Evolutionary conservation across 1,140 invertebrate species (phyloP).

Genomic region (Eurytemora carolleeae): DNA sequence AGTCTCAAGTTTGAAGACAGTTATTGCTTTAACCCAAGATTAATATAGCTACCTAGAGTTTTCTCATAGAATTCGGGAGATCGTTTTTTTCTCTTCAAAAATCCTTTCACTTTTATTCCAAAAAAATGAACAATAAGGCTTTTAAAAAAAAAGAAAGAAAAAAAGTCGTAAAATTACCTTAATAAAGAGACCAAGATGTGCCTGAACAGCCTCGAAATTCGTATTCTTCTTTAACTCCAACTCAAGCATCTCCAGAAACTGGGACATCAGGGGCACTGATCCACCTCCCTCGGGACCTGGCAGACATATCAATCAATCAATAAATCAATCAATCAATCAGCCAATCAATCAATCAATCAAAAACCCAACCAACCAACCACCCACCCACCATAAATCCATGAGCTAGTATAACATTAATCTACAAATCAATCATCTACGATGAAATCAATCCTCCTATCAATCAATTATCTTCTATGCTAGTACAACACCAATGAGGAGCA

Average conservation of each 20-base stretch:
- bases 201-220: background rate
- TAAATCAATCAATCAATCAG: background rate
- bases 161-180: background rate
- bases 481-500: no score
- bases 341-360: background rate
- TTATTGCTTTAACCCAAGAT: background rate
- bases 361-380: background rate
- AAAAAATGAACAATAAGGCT: no score
- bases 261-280: background rate
- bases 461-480: no score
- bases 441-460: no score
- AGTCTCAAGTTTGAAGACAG: background rate
- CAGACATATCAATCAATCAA: background rate
- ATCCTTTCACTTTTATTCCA: background rate
- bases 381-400: background rate
- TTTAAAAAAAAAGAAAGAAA: background rate
- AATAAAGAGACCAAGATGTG: background rate
- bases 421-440: background rate
- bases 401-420: background rate
- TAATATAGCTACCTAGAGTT: background rate
- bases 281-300: background rate
- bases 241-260: background rate
- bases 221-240: background rate
- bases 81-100: background rate
- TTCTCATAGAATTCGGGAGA: background rate